Evolutionary conservation across 2,797 vertebrate genomes (phyloP).

Genomic region (Ceryle rudis): DNA sequence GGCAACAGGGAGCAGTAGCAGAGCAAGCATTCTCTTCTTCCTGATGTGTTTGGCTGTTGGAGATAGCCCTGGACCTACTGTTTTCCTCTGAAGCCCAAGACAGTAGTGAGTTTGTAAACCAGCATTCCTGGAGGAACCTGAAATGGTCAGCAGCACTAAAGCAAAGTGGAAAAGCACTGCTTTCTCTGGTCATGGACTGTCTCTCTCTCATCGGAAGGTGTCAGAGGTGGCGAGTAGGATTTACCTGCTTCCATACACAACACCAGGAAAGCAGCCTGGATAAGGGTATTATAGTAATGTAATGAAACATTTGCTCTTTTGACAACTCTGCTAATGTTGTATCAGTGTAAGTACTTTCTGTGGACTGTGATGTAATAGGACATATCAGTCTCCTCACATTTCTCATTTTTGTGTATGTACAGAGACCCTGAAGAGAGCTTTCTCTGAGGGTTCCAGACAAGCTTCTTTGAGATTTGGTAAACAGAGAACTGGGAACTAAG

Average conservation of each 20-base stretch:
- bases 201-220: neutral
- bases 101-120: neutral
- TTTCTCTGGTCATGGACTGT: neutral
- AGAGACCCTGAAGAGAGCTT: neutral
- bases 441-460: neutral
- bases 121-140: neutral
- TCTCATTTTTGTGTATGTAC: neutral
- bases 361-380: neutral
- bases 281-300: neutral
- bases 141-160: neutral
- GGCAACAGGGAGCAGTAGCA: conserved; percentile 39
- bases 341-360: fast-evolving
- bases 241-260: neutral
- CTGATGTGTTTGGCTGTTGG: neutral
- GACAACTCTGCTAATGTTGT: neutral
- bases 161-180: neutral
- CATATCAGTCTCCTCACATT: neutral
- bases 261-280: neutral
- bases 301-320: neutral
- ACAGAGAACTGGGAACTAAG: neutral
- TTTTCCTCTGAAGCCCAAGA: neutral
- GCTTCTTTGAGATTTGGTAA: no score
- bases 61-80: neutral
- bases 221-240: neutral
- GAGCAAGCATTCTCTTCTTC: neutral